Conservation (phyloP, 2,797 vertebrate genomes). For the Salarias fasciatus region DNA sequence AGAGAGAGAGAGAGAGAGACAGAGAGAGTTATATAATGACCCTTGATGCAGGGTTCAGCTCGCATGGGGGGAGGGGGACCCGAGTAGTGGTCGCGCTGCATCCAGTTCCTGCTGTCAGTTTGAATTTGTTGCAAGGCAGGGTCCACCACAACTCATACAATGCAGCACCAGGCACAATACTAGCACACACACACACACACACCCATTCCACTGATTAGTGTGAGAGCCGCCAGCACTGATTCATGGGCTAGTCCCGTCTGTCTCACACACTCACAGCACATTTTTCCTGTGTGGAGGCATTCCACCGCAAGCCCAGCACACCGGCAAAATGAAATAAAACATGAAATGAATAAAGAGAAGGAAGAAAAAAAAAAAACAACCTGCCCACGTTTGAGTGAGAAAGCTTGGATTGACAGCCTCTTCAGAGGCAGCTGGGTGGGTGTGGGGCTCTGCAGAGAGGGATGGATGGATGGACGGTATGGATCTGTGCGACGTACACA, state of each 20-base stretch:
- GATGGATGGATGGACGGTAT: conserved; percentile 14
- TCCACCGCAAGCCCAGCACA: conserved; percentile 18
- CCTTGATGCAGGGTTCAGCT: conserved; percentile 59
- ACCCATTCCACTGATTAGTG: conserved; percentile 56
- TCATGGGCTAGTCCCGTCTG: conserved; percentile 52
- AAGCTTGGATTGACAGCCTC: conserved; percentile 36
- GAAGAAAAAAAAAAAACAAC: neutral
- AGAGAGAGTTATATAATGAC: conserved; percentile 71
- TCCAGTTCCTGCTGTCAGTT: conserved; percentile 75
- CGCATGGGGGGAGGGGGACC: conserved; percentile 50
- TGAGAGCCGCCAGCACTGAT: conserved; percentile 55
- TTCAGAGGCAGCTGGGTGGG: conserved; percentile 8
- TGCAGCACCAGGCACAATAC: conserved; percentile 36
- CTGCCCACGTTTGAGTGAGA: conserved; percentile 24
- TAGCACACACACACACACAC: conserved; percentile 1
- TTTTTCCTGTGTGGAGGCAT: conserved; percentile 39
- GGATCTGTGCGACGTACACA: conserved; percentile 23
- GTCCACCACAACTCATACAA: conserved; percentile 62
- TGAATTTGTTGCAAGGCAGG: conserved; percentile 72
- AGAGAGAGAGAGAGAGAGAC: neutral
- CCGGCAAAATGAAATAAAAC: neutral
- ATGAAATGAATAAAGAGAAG: no score
- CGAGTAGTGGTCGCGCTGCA: conserved; percentile 57
- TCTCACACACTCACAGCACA: conserved; percentile 44
- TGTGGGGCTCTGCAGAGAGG: neutral